These are phyloP conservation scores for Callopanchax toddi DNA, from an alignment of 2,113 vertebrate species.

Conservation along the genomic window DNA sequence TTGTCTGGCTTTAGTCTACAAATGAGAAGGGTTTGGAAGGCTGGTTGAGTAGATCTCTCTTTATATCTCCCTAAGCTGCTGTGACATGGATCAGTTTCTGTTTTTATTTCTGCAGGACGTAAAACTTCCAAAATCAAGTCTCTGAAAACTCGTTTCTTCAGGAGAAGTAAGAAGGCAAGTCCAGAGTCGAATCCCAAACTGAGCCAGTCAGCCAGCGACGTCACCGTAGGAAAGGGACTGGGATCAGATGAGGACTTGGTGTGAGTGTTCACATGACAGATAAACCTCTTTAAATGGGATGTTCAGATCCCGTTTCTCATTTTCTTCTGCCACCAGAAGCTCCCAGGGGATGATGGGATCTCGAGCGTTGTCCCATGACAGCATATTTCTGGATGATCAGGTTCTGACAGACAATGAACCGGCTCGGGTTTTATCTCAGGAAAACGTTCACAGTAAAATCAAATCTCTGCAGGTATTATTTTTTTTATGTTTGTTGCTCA, in stretches of 20 bases:
- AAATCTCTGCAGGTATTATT: slow-evolving; percentile 89
- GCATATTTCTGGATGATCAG: slow-evolving; percentile 89
- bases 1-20: too few species aligned
- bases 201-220: slow-evolving; percentile 85
- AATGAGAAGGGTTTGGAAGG: neutral
- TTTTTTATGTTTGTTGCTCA: neutral
- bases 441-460: slow-evolving; percentile 89
- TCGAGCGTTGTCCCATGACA: slow-evolving; percentile 92
- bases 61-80: slow-evolving; percentile 1
- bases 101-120: slow-evolving; percentile 76
- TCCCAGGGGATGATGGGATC: slow-evolving; percentile 82
- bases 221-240: slow-evolving; percentile 66
- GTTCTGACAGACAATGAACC: slow-evolving; percentile 81
- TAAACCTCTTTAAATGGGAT: neutral
- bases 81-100: slow-evolving; percentile 38
- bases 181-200: slow-evolving; percentile 71
- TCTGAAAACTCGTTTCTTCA: slow-evolving; percentile 85
- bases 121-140: slow-evolving; percentile 89
- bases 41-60: neutral
- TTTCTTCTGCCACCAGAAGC: slow-evolving; percentile 68
- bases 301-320: neutral
- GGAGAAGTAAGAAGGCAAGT: slow-evolving; percentile 85
- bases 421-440: slow-evolving; percentile 87
- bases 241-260: slow-evolving; percentile 85
- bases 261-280: slow-evolving; percentile 36